Evolutionary conservation across 2,797 vertebrate species (phyloP).

Genomic region (Coilia nasus): DNA sequence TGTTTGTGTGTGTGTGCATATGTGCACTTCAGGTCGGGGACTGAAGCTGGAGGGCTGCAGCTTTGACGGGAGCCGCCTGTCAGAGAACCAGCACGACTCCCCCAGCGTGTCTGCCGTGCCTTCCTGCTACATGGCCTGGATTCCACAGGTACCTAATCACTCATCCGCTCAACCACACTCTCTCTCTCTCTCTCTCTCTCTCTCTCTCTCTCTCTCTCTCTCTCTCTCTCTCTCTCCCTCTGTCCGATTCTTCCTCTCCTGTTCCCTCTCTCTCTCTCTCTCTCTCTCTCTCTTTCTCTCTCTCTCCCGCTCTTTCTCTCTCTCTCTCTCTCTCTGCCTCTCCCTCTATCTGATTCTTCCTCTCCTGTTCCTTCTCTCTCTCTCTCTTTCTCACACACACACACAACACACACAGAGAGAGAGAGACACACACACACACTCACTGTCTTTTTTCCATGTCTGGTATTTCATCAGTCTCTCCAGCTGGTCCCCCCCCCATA

Average conservation of each 20-base stretch:
- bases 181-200: not conserved
- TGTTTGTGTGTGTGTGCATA: slow-evolving; percentile 42
- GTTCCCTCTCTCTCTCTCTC: too few relatives aligned
- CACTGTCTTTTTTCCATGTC: too few relatives aligned
- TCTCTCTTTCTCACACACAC: too few relatives aligned
- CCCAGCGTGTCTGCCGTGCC: slow-evolving; percentile 90
- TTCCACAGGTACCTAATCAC: slow-evolving; percentile 81
- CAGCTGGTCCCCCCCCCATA: not conserved
- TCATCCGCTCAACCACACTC: too few relatives aligned
- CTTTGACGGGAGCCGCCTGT: slow-evolving; percentile 89
- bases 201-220: not conserved
- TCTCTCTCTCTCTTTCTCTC: too few relatives aligned
- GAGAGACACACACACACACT: too few relatives aligned
- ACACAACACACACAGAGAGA: too few relatives aligned
- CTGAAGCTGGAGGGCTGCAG: slow-evolving; percentile 92
- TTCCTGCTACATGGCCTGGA: slow-evolving; percentile 93
- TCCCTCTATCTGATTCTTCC: not conserved
- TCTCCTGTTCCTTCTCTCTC: too few relatives aligned
- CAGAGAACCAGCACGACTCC: slow-evolving; percentile 91
- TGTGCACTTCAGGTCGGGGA: slow-evolving; percentile 81
- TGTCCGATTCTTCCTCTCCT: not conserved
- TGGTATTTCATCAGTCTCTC: too few relatives aligned
- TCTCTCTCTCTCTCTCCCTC: not conserved
- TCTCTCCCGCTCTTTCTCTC: too few relatives aligned
- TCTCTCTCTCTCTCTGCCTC: not conserved